A percentile compares a stretch with the other conserved stretches of the same genome.
phyloP scores from a whole-genome alignment of 2,113 vertebrate genomes.

The Hemibagrus wyckioides region DNA sequence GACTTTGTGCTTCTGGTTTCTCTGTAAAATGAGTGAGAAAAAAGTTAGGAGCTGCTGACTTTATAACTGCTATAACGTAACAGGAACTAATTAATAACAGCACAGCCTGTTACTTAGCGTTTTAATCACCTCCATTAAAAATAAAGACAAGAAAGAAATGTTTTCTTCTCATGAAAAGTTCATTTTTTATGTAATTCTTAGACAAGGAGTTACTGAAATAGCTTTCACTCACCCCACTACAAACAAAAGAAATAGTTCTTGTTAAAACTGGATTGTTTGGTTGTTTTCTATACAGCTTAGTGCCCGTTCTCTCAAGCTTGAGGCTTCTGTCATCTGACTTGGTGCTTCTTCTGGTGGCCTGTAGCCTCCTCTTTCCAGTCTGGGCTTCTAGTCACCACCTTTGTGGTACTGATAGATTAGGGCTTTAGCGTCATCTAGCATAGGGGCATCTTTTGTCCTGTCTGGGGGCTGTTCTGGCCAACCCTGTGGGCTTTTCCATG shows the following conservation, averaged over 20 bases:
- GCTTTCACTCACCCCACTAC: neutral
- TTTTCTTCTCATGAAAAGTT: no score
- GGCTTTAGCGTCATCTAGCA: neutral
- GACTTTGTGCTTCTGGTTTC: no score
- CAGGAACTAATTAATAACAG: no score
- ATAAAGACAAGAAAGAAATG: neutral
- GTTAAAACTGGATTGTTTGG: neutral
- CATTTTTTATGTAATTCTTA: no score
- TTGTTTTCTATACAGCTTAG: neutral
- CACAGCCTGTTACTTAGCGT: neutral
- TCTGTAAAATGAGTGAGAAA: no score
- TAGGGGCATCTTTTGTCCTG: neutral
- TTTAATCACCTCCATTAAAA: neutral
- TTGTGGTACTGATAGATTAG: neutral
- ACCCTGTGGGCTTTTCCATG: neutral
- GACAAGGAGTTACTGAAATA: no score
- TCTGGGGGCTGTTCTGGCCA: neutral
- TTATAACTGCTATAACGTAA: no score
- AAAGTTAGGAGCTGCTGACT: no score
- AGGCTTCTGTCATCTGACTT: neutral
- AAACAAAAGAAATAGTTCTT: neutral
- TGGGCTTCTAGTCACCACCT: neutral
- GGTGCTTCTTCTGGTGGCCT: neutral
- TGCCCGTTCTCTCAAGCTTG: neutral
- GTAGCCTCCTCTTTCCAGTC: neutral